phyloP scores from a whole-genome alignment of 2,888 invertebrate genomes.

The Phyllotreta striolata region DNA sequence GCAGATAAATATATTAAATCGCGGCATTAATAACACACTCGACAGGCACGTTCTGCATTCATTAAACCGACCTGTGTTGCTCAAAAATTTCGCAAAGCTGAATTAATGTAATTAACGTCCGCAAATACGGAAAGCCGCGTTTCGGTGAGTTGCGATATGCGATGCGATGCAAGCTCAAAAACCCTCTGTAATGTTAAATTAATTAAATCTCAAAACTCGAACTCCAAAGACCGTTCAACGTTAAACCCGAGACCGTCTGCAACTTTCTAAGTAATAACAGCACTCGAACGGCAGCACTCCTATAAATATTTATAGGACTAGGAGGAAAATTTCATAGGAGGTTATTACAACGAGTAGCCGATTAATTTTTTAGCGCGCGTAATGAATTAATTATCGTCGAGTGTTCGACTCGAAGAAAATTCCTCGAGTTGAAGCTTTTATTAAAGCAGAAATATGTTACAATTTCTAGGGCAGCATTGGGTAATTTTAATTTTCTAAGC shows the following conservation, averaged over 20 bases:
- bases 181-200: not conserved
- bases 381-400: constrained; percentile 24
- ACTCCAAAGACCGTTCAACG: not conserved
- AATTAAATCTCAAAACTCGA: not conserved
- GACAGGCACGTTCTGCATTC: too few species aligned
- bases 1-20: too few species aligned
- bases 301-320: constrained; percentile 26
- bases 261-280: constrained; percentile 6
- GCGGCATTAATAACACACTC: too few species aligned
- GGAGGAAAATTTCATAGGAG: constrained; percentile 16
- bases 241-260: constrained; percentile 8
- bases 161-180: not conserved
- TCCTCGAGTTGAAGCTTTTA: constrained; percentile 16
- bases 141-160: not conserved
- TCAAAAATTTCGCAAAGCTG: too few species aligned
- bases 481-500: not conserved
- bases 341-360: constrained; percentile 20
- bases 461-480: constrained; percentile 1
- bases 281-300: constrained; percentile 19
- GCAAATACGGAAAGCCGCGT: too few species aligned
- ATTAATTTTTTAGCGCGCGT: constrained; percentile 21
- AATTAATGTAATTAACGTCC: too few species aligned
- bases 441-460: constrained; percentile 1
- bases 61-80: too few species aligned
- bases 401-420: constrained; percentile 11